Evolutionary conservation across 1,140 invertebrate species (phyloP).

Genomic region (Belonocnema kinseyi): DNA sequence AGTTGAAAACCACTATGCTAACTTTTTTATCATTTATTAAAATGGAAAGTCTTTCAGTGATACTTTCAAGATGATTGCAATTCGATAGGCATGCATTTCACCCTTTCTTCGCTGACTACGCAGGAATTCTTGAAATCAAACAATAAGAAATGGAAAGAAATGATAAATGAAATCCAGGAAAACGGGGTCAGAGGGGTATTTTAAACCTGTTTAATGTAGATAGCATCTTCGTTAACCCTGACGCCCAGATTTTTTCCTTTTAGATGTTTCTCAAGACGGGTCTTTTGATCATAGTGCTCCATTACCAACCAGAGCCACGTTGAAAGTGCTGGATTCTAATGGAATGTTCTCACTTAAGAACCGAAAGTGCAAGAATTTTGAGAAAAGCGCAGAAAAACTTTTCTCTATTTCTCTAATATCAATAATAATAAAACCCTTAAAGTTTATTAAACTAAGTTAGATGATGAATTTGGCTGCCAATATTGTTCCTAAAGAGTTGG

Average conservation of each 20-base stretch:
- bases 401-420: not conserved
- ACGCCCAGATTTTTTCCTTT: constrained; percentile 64
- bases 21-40: no score
- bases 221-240: constrained; percentile 63
- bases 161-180: not conserved
- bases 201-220: constrained; percentile 68
- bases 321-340: constrained; percentile 72
- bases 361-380: not conserved
- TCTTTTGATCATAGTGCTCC: constrained; percentile 64
- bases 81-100: no score
- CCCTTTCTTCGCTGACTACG: no score
- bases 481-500: no score
- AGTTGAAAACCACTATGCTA: no score
- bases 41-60: no score
- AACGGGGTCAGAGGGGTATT: constrained; percentile 21
- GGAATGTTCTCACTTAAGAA: constrained; percentile 36
- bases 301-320: constrained; percentile 70
- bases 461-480: no score
- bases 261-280: constrained; percentile 62
- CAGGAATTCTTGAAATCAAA: not conserved
- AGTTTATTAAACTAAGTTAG: no score
- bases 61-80: no score
- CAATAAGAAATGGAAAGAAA: not conserved
- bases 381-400: not conserved
- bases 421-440: no score